Conservation (phyloP, 1,140 invertebrate species). For the Conus ventricosus region DNA sequence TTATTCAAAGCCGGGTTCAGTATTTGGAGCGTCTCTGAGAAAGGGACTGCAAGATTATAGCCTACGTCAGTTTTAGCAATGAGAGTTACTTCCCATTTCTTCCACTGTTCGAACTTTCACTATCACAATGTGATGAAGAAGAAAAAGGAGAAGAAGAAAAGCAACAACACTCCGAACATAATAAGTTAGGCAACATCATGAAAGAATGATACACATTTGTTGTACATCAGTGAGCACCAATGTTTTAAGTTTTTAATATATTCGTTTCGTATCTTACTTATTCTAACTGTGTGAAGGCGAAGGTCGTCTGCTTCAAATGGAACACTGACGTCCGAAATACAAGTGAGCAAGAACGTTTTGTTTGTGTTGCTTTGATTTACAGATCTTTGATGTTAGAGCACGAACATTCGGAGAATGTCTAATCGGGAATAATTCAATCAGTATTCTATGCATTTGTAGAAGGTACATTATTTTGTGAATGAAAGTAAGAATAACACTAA, state of each 20-base stretch:
- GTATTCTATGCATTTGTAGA: neutral
- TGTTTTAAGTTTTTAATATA: neutral
- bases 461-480: neutral
- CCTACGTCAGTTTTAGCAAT: too few relatives aligned
- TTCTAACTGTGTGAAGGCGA: neutral
- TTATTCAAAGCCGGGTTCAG: too few relatives aligned
- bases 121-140: too few relatives aligned
- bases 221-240: neutral
- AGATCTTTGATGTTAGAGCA: neutral
- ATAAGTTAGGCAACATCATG: too few relatives aligned
- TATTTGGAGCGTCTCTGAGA: too few relatives aligned
- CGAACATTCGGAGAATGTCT: neutral
- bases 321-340: neutral
- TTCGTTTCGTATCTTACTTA: neutral
- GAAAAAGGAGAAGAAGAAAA: too few relatives aligned
- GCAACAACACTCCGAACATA: too few relatives aligned
- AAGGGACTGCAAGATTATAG: too few relatives aligned
- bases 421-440: neutral
- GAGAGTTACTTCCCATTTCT: too few relatives aligned
- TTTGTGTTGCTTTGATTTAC: neutral
- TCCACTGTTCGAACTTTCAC: too few relatives aligned
- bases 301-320: slow-evolving; percentile 32
- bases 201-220: neutral
- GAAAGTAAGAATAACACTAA: too few relatives aligned
- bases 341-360: neutral